phyloP scores from a whole-genome alignment of 1,140 invertebrate species.

The Pogonomyrmex barbatus region DNA sequence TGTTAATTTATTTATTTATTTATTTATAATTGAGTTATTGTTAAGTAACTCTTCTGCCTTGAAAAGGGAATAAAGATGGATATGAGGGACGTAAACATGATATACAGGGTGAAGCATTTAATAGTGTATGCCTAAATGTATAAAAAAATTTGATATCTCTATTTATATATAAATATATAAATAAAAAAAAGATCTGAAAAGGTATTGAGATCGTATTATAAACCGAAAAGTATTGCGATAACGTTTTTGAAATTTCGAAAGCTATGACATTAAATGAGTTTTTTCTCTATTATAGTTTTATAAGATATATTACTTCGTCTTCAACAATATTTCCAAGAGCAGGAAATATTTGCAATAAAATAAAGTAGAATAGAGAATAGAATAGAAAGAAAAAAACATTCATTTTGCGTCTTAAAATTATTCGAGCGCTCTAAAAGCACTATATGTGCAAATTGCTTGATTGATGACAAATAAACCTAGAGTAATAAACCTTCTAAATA shows the following conservation, averaged over 20 bases:
- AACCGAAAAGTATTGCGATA: not conserved
- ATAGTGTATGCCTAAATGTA: constrained; percentile 26
- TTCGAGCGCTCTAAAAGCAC: not conserved
- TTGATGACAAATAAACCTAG: constrained; percentile 38
- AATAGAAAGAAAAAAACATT: not conserved
- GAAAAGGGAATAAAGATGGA: not conserved
- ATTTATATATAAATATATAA: constrained; percentile 35
- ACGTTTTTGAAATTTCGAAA: constrained; percentile 18
- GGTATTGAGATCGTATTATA: not conserved
- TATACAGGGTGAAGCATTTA: constrained; percentile 45
- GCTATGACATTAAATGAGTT: not conserved
- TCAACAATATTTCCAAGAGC: constrained; percentile 14
- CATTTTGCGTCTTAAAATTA: not conserved
- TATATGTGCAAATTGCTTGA: not conserved
- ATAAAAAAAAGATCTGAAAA: not conserved
- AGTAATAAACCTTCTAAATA: not conserved
- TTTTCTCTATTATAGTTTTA: constrained; percentile 10
- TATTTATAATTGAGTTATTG: constrained; percentile 44
- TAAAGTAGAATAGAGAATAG: constrained; percentile 31
- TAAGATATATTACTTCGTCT: not conserved
- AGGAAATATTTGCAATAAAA: not conserved
- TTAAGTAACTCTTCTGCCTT: constrained; percentile 42
- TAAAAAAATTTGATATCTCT: constrained; percentile 32
- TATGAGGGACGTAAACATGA: constrained; percentile 44
- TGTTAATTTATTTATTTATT: constrained; percentile 72